A percentile compares a stretch with the other conserved stretches of the same genome.
Conservation (phyloP, 2,797 vertebrate genomes). For the Arnoldichthys spilopterus region DNA sequence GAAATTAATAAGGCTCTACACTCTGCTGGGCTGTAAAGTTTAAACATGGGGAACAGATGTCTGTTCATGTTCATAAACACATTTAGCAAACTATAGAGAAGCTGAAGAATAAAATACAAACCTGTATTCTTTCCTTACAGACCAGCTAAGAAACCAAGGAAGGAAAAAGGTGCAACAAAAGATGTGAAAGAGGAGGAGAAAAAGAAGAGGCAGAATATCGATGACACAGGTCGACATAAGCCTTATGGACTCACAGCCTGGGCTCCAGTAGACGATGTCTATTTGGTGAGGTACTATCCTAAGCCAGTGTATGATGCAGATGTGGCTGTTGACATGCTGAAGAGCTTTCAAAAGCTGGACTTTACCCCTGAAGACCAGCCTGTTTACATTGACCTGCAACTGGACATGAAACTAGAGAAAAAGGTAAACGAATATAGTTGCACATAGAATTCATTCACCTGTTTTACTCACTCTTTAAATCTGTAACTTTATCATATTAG, state of each 20-base stretch:
- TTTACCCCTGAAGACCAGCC: conserved; percentile 81
- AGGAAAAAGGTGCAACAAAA: conserved; percentile 50
- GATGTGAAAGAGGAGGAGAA: conserved; percentile 56
- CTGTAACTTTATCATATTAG: too few species aligned
- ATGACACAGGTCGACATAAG: conserved; percentile 72
- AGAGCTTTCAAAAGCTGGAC: conserved; percentile 85
- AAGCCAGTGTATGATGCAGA: conserved; percentile 67
- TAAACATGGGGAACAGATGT: too few species aligned
- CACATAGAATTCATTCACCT: background rate
- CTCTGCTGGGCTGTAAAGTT: too few species aligned
- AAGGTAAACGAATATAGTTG: conserved; percentile 77
- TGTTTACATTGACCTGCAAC: conserved; percentile 81
- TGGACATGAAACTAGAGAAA: conserved; percentile 90
- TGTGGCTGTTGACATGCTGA: conserved; percentile 84
- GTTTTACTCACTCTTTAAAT: background rate
- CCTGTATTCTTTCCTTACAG: conserved; percentile 69
- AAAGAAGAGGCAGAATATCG: conserved; percentile 69
- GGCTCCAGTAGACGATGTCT: conserved; percentile 88
- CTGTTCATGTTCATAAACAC: too few species aligned
- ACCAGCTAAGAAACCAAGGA: conserved; percentile 65
- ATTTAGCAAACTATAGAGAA: too few species aligned
- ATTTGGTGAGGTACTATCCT: conserved; percentile 80
- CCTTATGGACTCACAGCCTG: conserved; percentile 71
- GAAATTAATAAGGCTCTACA: too few species aligned
- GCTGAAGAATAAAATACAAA: too few species aligned